Evolutionary conservation across 2,888 invertebrate genomes (phyloP).

Genomic region (Drosophila neutralis): DNA sequence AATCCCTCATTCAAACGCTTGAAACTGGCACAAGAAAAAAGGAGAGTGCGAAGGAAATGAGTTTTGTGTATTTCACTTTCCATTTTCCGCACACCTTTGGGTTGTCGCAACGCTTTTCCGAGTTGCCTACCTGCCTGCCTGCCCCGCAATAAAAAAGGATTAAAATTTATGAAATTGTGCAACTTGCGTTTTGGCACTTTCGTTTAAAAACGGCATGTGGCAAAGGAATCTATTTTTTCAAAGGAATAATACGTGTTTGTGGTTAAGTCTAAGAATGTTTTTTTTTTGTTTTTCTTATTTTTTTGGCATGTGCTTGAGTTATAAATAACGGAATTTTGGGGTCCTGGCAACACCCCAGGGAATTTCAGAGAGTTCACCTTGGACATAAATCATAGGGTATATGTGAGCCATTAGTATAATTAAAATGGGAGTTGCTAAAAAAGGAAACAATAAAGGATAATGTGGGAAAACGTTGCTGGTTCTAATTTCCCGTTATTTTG

Average conservation of each 20-base stretch:
- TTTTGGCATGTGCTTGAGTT: constrained; percentile 33
- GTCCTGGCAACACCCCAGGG: constrained; percentile 5
- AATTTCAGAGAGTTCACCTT: constrained; percentile 11
- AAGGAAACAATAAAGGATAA: constrained; percentile 10
- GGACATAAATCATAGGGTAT: constrained; percentile 61
- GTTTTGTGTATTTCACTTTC: constrained; percentile 75
- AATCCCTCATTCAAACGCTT: too few relatives aligned
- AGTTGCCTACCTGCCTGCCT: background rate
- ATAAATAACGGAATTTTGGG: constrained; percentile 61
- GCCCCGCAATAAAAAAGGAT: constrained; percentile 76
- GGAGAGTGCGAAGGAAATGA: constrained; percentile 66
- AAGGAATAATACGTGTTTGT: constrained; percentile 54
- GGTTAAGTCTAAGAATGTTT: constrained; percentile 46
- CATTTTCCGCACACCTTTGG: constrained; percentile 58
- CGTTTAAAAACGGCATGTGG: constrained; percentile 34
- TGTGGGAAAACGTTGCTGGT: constrained; percentile 3
- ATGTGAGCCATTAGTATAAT: constrained; percentile 35
- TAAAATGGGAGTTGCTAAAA: background rate
- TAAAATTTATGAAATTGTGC: constrained; percentile 79
- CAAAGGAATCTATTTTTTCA: constrained; percentile 49
- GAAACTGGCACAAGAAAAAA: constrained; percentile 15
- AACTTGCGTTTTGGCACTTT: constrained; percentile 64
- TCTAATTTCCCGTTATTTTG: constrained; percentile 26
- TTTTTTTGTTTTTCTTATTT: background rate
- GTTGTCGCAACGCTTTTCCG: constrained; percentile 21